These are phyloP conservation scores for Cheilosia vulpina DNA, from an alignment of 2,888 invertebrate genomes.

Conservation along the genomic window DNA sequence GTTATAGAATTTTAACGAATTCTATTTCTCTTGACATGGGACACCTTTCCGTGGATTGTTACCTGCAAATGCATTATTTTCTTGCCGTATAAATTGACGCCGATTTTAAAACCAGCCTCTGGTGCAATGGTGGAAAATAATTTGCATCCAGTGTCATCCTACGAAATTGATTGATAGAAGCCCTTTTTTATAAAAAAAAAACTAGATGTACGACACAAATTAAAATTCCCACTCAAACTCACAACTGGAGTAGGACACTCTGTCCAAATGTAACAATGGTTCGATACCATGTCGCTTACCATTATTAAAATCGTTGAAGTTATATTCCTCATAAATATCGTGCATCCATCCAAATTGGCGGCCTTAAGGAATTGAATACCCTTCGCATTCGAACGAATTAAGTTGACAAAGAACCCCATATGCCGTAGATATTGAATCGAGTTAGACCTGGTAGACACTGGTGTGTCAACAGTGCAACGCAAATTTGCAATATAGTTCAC, in stretches of 20 bases:
- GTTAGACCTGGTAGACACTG: not conserved
- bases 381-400: no score
- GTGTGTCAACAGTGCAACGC: not conserved
- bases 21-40: not conserved
- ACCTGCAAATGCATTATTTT: not conserved
- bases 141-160: not conserved
- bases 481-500: not conserved
- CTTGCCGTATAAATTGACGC: not conserved
- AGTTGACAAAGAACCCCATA: not conserved
- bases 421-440: not conserved
- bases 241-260: slow-evolving; percentile 15
- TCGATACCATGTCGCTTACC: no score
- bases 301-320: no score
- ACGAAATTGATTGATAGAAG: not conserved
- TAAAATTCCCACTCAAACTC: not conserved
- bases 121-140: slow-evolving; percentile 13
- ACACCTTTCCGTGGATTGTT: not conserved
- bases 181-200: not conserved
- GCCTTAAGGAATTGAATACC: no score
- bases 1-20: no score
- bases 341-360: no score
- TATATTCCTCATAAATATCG: no score
- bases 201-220: no score
- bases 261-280: no score
- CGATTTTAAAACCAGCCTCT: not conserved